Base-by-base conservation (phyloP, 2,113 vertebrate species). In the Anas platyrhynchos region DNA sequence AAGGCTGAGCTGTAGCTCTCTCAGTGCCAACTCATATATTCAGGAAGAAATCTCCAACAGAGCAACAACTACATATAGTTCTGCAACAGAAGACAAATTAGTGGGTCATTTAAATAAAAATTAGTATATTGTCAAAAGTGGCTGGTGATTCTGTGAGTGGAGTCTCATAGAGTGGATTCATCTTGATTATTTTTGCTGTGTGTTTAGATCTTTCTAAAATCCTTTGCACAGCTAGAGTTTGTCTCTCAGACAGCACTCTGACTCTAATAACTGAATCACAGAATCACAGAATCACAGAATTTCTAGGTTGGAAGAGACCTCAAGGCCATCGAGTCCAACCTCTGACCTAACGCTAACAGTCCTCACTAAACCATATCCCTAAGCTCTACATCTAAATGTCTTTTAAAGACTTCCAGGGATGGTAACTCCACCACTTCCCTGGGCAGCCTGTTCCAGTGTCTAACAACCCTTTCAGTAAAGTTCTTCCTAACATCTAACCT, bases 141-240 rank as follows among this genome's bases (percentile, higher is more conserved):
- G 32, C 20, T 69, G 1, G 9, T 76, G 38, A 58, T 87, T 87
- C 32, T 82, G 32, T 6, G 18, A 67, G 25, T 25, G 36, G 2
- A 31, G 11, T 25, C 3, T 58, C 13, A 46, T 1, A 43, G 2
- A 23, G 18, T 8, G 9, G 22, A n/a, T 76, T 85, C 44, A 26
- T 7, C 12, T 66, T 25, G 2, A 7, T 17, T 26, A 38, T 69
- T 63, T 32, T 68, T 16, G 1, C 1, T 27, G 1, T 36, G 1
- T 38, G 6, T 29, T 71, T 38, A 83, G 18, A 52, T 56, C 11
- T 81, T 71, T 41, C 67, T 48, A 67, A 72, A n/a, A 72, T 73
- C 2, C 10, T 67, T 83, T 58, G 5, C 52, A 43, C 2, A 46
- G 23, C 41, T 52, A 58, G 7, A 52, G 4, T 38, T 82, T 59